Percentiles rank a stretch among this genome's conserved stretches.
Evolutionary conservation across 2,797 vertebrate genomes (phyloP).

Genomic region (Paramormyrops hopkinsi): DNA sequence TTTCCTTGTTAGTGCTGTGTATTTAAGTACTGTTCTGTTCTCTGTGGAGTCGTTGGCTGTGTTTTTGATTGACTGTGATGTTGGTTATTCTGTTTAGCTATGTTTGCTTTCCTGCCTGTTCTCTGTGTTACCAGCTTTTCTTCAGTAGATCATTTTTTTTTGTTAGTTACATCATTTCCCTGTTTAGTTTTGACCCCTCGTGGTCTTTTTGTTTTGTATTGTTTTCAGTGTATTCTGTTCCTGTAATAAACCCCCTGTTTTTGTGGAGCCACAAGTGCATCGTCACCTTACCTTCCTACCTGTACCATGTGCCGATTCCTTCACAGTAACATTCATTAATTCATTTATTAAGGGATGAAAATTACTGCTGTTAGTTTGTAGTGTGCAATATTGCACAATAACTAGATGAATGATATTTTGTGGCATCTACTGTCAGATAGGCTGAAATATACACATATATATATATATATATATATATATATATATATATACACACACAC

Average conservation of each 20-base stretch:
- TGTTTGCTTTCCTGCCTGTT: background rate
- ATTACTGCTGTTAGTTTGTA: background rate
- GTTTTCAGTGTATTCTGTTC: background rate
- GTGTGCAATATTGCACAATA: background rate
- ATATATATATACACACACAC: too few species aligned
- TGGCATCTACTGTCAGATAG: too few species aligned
- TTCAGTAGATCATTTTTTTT: background rate
- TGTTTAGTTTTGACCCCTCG: background rate
- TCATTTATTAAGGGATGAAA: background rate
- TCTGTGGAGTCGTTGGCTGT: background rate
- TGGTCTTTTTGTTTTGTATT: background rate
- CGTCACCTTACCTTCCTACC: background rate
- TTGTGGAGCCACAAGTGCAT: background rate
- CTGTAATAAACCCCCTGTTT: background rate
- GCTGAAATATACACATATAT: too few species aligned
- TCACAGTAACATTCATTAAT: background rate
- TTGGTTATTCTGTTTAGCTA: background rate
- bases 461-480: too few species aligned
- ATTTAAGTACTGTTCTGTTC: background rate
- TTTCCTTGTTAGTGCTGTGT: background rate
- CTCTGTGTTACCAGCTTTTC: background rate
- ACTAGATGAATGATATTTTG: background rate
- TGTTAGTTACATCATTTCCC: background rate
- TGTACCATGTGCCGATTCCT: background rate
- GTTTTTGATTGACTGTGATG: background rate